phyloP scores from a whole-genome alignment of 1,140 invertebrate species.

The Listronotus bonariensis region DNA sequence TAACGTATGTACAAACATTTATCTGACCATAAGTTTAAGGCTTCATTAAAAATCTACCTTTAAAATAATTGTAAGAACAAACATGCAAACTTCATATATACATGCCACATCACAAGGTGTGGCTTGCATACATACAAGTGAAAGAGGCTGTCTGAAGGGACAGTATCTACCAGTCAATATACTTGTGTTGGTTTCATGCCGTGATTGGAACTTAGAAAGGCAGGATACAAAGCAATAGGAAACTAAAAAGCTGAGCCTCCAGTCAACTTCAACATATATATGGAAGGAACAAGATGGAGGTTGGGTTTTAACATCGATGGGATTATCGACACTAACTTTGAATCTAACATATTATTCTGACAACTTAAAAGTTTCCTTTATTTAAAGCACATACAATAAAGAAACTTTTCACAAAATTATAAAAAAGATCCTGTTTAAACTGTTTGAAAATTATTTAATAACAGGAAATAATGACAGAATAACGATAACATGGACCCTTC shows the following conservation, averaged over 20 bases:
- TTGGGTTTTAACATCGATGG: conserved; percentile 20
- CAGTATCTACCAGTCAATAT: conserved; percentile 46
- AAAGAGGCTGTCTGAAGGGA: conserved; percentile 36
- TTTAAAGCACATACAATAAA: neutral
- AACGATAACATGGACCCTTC: too few relatives aligned
- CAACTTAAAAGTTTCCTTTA: too few relatives aligned
- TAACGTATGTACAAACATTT: too few relatives aligned
- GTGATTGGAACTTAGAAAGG: conserved; percentile 45
- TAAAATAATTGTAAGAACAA: conserved; percentile 32
- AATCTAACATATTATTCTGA: conserved; percentile 29
- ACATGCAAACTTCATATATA: conserved; percentile 51
- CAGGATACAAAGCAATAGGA: conserved; percentile 49
- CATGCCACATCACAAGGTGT: conserved; percentile 51
- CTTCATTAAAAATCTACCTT: conserved; percentile 21
- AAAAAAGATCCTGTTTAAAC: too few relatives aligned
- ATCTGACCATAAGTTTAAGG: neutral
- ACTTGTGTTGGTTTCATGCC: conserved; percentile 53
- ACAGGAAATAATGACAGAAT: too few relatives aligned
- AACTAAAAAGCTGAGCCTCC: conserved; percentile 51
- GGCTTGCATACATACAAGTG: conserved; percentile 53
- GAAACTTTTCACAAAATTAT: too few relatives aligned
- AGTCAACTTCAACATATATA: conserved; percentile 48
- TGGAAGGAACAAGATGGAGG: conserved; percentile 35
- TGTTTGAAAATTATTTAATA: too few relatives aligned
- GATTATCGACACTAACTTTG: conserved; percentile 10